Percentiles rank a stretch among this genome's conserved stretches.
Evolutionary conservation across 37 sponge, comb jelly and placozoan genomes (phyloP).

Genomic region (Hormiphora californensis): DNA sequence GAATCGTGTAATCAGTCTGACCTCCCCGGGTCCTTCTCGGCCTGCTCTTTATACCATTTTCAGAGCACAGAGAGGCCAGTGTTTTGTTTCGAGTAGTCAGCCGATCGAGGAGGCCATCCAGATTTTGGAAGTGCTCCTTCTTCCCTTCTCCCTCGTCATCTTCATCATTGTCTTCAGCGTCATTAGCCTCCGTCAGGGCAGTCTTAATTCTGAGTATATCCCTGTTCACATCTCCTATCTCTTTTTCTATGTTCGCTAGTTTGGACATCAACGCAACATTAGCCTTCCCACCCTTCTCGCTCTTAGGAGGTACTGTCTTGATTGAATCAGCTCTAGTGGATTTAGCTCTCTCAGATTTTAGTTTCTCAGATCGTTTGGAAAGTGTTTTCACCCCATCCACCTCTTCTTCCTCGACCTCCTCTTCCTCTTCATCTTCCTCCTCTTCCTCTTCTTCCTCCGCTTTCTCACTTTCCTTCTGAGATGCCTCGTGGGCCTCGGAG

Average conservation of each 20-base stretch:
- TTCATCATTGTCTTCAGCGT: constrained; percentile 25
- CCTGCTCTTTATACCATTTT: constrained; percentile 35
- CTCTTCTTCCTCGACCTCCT: not conserved
- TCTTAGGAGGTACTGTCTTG: not conserved
- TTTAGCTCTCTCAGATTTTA: not conserved
- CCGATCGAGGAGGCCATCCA: not conserved
- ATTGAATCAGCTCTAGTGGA: not conserved
- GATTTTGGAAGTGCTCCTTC: not conserved
- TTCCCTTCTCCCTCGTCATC: not conserved
- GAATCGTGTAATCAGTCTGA: constrained; percentile 13
- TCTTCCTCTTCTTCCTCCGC: not conserved
- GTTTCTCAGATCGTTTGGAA: constrained; percentile 7
- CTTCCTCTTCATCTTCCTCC: not conserved
- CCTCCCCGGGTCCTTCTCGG: constrained; percentile 22
- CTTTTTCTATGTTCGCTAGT: constrained; percentile 15
- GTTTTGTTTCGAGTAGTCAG: not conserved
- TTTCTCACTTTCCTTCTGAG: not conserved
- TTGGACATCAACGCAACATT: not conserved
- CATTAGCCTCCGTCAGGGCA: not conserved
- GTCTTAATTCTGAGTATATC: constrained; percentile 28
- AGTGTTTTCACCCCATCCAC: not conserved
- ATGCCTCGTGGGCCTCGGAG: constrained; percentile 18
- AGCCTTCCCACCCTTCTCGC: not conserved
- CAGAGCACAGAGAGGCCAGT: constrained; percentile 6
- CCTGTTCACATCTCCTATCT: constrained; percentile 1